These are phyloP conservation scores for Lophius americanus DNA, from an alignment of 2,797 vertebrate species.

Conservation along the genomic window DNA sequence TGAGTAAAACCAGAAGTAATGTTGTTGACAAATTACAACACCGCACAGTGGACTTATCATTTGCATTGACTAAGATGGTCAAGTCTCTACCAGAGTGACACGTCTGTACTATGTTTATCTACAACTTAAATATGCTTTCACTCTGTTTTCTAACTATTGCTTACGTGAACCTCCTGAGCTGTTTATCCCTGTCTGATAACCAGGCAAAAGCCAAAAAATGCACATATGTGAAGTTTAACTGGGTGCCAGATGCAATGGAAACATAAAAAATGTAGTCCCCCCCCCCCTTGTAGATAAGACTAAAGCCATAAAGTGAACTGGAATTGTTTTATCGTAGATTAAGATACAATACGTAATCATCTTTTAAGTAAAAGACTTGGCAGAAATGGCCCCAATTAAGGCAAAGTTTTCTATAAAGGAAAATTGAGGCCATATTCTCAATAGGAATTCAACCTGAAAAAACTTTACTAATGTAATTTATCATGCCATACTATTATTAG, in stretches of 20 bases:
- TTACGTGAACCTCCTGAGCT: conserved; percentile 23
- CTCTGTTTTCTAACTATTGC: conserved; percentile 31
- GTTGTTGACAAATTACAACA: conserved; percentile 74
- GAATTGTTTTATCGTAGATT: conserved; percentile 34
- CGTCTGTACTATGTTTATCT: conserved; percentile 56
- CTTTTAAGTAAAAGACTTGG: conserved; percentile 26
- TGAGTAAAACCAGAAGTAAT: conserved; percentile 79
- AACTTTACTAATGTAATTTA: conserved; percentile 30
- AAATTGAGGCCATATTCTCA: background rate
- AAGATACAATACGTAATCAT: conserved; percentile 6
- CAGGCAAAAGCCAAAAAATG: conserved; percentile 24
- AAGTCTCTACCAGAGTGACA: conserved; percentile 56
- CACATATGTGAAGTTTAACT: conserved; percentile 26
- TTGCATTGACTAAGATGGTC: conserved; percentile 63
- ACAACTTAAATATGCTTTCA: conserved; percentile 10
- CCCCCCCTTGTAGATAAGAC: conserved; percentile 7
- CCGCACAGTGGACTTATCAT: conserved; percentile 73
- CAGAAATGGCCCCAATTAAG: conserved; percentile 6
- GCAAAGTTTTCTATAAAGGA: conserved; percentile 5
- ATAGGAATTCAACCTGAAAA: conserved; percentile 3
- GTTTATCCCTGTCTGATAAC: conserved; percentile 21
- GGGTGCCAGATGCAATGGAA: conserved; percentile 34
- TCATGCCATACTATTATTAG: conserved; percentile 12
- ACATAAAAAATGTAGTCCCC: background rate
- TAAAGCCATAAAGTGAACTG: conserved; percentile 62